Evolutionary conservation across 1,140 invertebrate genomes (phyloP).

Genomic region (Papilio glaucus): DNA sequence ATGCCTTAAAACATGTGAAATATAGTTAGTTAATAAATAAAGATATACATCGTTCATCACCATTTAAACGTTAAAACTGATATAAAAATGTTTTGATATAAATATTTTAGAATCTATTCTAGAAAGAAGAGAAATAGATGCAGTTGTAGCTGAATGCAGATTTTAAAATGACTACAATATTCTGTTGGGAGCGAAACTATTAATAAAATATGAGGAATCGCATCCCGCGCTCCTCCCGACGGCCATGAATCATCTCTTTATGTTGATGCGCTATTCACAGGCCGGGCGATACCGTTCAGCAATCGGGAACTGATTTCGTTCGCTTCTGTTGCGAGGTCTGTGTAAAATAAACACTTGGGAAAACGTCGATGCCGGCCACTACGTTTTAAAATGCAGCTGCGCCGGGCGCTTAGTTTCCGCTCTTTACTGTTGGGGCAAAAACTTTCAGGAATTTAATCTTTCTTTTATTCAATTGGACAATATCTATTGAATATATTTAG

Average conservation of each 20-base stretch:
- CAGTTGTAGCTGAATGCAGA: constrained; percentile 27
- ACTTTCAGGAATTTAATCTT: background rate
- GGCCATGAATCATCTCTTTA: constrained; percentile 24
- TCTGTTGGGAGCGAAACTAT: constrained; percentile 27
- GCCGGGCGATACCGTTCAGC: background rate
- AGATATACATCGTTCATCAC: no score
- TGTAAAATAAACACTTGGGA: background rate
- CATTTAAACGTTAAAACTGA: no score
- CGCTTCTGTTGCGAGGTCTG: background rate
- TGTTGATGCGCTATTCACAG: constrained; percentile 18
- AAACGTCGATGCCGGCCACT: background rate
- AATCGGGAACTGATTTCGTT: constrained; percentile 10
- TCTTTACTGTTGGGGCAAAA: background rate
- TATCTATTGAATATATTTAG: background rate
- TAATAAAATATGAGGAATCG: constrained; percentile 34
- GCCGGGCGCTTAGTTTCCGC: background rate
- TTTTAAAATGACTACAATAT: constrained; percentile 31
- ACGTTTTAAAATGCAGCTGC: background rate
- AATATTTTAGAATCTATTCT: no score
- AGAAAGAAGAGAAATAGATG: background rate
- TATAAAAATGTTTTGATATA: no score
- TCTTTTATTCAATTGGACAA: background rate
- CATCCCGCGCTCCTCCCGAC: constrained; percentile 24
- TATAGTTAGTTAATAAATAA: no score
- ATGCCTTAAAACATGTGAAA: no score